A percentile compares a stretch with the other conserved stretches of the same genome.
Conservation (phyloP, 2,797 vertebrate genomes). For the Anguilla megastoma region DNA sequence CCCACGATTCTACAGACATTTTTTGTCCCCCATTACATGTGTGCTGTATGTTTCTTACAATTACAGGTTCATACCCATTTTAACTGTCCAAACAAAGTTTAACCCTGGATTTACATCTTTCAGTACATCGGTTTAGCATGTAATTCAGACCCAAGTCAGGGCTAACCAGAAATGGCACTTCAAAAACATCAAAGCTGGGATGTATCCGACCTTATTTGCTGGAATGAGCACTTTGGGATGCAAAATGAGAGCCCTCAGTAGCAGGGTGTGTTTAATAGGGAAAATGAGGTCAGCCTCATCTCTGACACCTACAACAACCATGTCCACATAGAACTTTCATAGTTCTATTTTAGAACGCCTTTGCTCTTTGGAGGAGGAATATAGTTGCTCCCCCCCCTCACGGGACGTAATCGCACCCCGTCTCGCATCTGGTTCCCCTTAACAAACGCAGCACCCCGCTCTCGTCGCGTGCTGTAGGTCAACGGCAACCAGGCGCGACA, state of each 20-base stretch:
- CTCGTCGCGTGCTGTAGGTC: not conserved
- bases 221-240: not conserved
- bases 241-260: slow-evolving; percentile 3
- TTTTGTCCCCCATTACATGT: slow-evolving; percentile 18
- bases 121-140: not conserved
- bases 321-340: not conserved
- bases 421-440: slow-evolving; percentile 30
- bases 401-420: not conserved
- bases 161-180: not conserved
- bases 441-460: not conserved
- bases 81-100: not conserved
- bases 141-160: not conserved
- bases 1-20: not conserved
- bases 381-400: not conserved
- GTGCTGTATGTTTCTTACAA: not conserved
- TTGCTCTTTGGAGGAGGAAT: not conserved
- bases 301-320: not conserved
- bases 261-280: not conserved
- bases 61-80: not conserved
- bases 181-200: not conserved
- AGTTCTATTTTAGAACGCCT: not conserved
- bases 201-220: not conserved
- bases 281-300: not conserved
- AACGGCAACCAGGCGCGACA: not conserved
- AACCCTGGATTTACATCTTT: not conserved